Evolutionary conservation across 2,113 vertebrate genomes (phyloP), one percentile per base, ranked within the genome.

Genomic region (Atlantisia rogersi): DNA sequence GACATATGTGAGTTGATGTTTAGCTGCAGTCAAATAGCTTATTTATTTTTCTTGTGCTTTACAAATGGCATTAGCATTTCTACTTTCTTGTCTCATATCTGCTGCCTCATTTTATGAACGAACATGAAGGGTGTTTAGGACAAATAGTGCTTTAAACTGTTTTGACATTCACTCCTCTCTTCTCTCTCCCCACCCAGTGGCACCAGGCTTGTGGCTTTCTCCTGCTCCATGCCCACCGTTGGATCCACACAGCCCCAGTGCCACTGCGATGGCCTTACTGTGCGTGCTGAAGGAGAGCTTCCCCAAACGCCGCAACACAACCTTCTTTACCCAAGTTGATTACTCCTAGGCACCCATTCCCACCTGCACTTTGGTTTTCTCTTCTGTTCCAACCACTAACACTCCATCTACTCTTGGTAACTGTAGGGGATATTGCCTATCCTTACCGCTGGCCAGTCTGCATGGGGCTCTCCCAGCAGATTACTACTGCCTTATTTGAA

Each of bases 1-100:
- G 90, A 92, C 0, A 0, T 71, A 71, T 93, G 48, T 31, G 70
- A 94, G 82, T 48, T 74, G 64, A 78, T 89, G 81, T 71, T 90
- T 95, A 81, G 60, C 69, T 82, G 67, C 89, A 95, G 71, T 62
- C 28, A 50, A 92, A 92, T 22, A 86, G 71, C 0, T 0, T 58
- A 63, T 88, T 93, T 95, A 64, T 95, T 96, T 94, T 94, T 95
- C 59, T 91, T 25, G 77, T 6, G 78, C 78, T 90, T 74, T 95
- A 76, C 77, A 79, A 92, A 76, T 16, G 62, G 81, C 70, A 95
- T 95, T 86, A 91, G 44, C 74, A 65, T 79, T 91, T 95, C 74
- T 73, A 84, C 74, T 60, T 68, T 60, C 62, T 94, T 21, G 4
- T 82, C 48, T 92, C 69, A 40, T 86, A 86, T 46, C 64, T 84